A percentile compares a stretch with the other conserved stretches of the same genome.
These are phyloP conservation scores for Hymenochirus boettgeri DNA, from an alignment of 2,113 vertebrate genomes.

Conservation along the genomic window DNA sequence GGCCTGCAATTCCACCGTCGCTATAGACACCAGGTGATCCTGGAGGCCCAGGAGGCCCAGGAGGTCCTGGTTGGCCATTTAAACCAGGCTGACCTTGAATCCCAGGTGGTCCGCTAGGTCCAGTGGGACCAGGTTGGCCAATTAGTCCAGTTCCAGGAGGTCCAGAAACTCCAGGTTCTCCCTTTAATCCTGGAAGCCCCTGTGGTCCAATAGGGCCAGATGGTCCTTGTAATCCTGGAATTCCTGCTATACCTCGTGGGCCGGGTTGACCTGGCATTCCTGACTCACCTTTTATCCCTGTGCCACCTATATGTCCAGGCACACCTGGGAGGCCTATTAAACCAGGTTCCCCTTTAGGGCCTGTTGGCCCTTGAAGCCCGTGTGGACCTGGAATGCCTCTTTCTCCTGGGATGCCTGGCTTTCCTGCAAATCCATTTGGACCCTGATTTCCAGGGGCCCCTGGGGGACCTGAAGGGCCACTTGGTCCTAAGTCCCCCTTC, in stretches of 20 bases:
- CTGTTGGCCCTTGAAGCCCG: constrained; percentile 78
- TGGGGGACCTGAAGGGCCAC: constrained; percentile 78
- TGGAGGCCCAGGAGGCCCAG: constrained; percentile 73
- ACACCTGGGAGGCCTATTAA: constrained; percentile 80
- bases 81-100: constrained; percentile 77
- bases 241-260: constrained; percentile 83
- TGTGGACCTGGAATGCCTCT: constrained; percentile 79
- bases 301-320: constrained; percentile 70
- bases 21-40: constrained; percentile 65
- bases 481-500: constrained; percentile 83
- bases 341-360: constrained; percentile 89
- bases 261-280: constrained; percentile 83
- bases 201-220: constrained; percentile 92
- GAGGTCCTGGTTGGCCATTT: constrained; percentile 71
- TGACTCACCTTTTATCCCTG: constrained; percentile 79
- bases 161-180: constrained; percentile 81
- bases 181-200: constrained; percentile 82
- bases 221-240: constrained; percentile 87
- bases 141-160: constrained; percentile 73
- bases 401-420: constrained; percentile 82
- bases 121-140: constrained; percentile 74
- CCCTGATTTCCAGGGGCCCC: constrained; percentile 89
- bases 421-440: constrained; percentile 73
- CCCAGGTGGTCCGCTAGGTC: constrained; percentile 84
- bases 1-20: constrained; percentile 74